A percentile compares a stretch with the other conserved stretches of the same genome.
Conservation (phyloP, 2,888 invertebrate genomes). For the Hedychridium roseum region DNA sequence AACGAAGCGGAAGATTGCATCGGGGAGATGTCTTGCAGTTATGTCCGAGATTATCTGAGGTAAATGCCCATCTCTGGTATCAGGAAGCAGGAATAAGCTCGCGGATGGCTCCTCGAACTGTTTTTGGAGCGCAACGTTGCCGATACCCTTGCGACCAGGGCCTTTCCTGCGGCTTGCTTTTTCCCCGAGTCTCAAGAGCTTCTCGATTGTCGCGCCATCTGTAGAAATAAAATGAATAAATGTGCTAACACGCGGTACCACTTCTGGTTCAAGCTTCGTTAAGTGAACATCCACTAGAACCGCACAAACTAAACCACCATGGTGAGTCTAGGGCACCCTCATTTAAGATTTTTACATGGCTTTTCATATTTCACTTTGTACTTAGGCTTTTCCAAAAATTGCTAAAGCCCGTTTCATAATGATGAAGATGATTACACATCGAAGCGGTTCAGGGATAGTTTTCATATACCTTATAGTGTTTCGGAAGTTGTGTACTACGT, state of each 20-base stretch:
- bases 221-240: conserved; percentile 77
- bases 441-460: too few species aligned
- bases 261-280: conserved; percentile 80
- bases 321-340: too few species aligned
- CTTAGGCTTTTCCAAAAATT: too few species aligned
- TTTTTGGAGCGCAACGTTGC: conserved; percentile 60
- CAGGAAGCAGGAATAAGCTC: conserved; percentile 34
- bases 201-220: conserved; percentile 75
- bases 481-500: too few species aligned
- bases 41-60: too few species aligned
- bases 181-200: conserved; percentile 68
- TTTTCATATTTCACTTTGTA: too few species aligned
- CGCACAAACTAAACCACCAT: conserved; percentile 58
- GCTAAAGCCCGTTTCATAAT: too few species aligned
- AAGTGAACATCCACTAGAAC: conserved; percentile 72
- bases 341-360: too few species aligned
- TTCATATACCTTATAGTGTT: too few species aligned
- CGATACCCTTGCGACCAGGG: conserved; percentile 45
- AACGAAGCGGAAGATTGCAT: too few species aligned
- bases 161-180: conserved; percentile 57
- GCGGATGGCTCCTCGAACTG: conserved; percentile 51
- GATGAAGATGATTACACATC: too few species aligned
- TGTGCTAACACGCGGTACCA: conserved; percentile 75
- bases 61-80: conserved; percentile 57
- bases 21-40: too few species aligned